Conservation (phyloP, 2,888 invertebrate genomes). For the Coelinius sp. region DNA sequence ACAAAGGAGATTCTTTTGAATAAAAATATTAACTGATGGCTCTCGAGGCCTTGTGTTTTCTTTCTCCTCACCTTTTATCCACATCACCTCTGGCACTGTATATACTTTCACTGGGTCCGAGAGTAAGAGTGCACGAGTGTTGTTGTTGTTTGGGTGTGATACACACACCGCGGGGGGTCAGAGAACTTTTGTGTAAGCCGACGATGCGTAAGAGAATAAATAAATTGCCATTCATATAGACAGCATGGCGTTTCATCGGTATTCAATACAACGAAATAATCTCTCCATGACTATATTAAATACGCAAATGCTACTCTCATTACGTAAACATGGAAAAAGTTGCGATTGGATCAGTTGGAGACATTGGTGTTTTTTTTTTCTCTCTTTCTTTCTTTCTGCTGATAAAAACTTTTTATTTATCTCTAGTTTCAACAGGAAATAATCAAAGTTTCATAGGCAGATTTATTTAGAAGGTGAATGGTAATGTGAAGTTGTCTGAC, state of each 20-base stretch:
- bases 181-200: constrained; percentile 4
- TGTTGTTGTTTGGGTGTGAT: constrained; percentile 6
- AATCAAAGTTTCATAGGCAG: constrained; percentile 23
- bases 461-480: constrained; percentile 11
- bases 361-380: constrained; percentile 27
- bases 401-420: constrained; percentile 39
- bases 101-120: constrained; percentile 29
- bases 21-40: constrained; percentile 4
- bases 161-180: neutral
- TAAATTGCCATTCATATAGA: neutral
- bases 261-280: neutral
- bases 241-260: neutral
- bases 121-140: constrained; percentile 7
- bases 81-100: neutral
- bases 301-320: constrained; percentile 37
- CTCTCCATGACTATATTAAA: constrained; percentile 18
- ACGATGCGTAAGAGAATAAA: neutral
- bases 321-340: constrained; percentile 56
- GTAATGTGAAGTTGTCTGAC: constrained; percentile 7
- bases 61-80: neutral
- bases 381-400: too few relatives aligned
- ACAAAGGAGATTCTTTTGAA: neutral
- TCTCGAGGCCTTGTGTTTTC: constrained; percentile 8
- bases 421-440: constrained; percentile 28
- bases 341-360: constrained; percentile 45